Evolutionary conservation across 1,140 invertebrate genomes (phyloP), one percentile per base, ranked within the genome.

Genomic region (Musca vetustissima): DNA sequence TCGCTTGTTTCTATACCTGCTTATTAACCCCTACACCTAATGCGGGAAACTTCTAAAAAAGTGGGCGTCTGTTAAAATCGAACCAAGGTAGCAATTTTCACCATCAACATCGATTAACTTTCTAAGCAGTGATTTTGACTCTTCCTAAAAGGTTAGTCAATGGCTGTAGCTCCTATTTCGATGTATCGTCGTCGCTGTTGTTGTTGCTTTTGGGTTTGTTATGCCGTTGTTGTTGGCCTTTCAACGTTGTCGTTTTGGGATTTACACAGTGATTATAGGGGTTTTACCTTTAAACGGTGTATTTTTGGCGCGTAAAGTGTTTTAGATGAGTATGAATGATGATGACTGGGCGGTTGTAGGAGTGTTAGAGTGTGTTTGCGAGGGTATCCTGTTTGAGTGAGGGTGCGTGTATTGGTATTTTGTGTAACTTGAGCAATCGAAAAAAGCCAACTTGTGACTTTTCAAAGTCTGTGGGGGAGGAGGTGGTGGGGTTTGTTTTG

Each of bases 41-140:
- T 32, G 36, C 24, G 28, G 11, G 36, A 43, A 43, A 7, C 11
- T 43, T 43, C 36, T 13, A 7, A 43, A 43, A n/a, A n/a, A n/a
- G n/a, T 43, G 36, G 36, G 36, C 36, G 36, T 4, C 13, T 6
- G 36, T 43, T 43, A 43, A 43, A 43, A 9, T 43, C 6, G 11
- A 43, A 6, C 36, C 4, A 68, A 53, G 25, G 28, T 55, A 48
- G 36, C 53, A 59, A 61, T 68, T 64, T 28, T 49, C 17, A 32
- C 61, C 50, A 47, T 68, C 57, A 68, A 59, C 43, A 59, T 48
- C 57, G 49, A 49, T 59, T 64, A 50, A 52, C 28, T 69, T 50
- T 69, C 49, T 19, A 21, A 52, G 19, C 25, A 64, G 57, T 36
- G 61, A 64, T 64, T 52, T 64, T 69, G 17, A 17, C 61, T 64